A percentile compares a stretch with the other conserved stretches of the same genome.
These are phyloP conservation scores for Acanthosepion lycidas DNA, from an alignment of 2,888 invertebrate genomes.

Conservation along the genomic window DNA sequence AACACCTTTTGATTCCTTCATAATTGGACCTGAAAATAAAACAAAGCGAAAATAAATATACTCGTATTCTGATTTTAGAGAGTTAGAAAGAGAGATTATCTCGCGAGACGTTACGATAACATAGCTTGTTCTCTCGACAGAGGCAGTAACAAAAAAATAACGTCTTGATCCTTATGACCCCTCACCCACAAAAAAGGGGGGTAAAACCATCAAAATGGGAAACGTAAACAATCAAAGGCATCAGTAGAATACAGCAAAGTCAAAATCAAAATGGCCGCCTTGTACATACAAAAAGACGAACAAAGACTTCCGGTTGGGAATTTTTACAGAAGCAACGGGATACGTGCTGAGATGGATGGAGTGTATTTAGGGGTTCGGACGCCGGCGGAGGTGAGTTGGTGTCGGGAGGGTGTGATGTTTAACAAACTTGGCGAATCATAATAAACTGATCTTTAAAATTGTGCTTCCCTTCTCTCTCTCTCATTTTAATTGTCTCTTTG, in stretches of 20 bases:
- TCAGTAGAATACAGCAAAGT: not conserved
- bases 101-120: not conserved
- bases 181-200: not conserved
- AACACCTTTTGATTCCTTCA: not conserved
- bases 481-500: not conserved
- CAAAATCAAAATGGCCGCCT: not conserved
- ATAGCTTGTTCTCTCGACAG: not conserved
- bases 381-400: no score
- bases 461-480: not conserved
- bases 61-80: no score
- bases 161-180: not conserved
- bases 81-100: not conserved
- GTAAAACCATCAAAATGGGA: not conserved
- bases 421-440: not conserved
- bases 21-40: not conserved
- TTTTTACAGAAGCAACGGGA: not conserved
- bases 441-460: not conserved
- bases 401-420: not conserved
- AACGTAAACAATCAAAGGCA: not conserved
- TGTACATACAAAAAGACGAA: not conserved
- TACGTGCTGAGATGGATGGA: not conserved
- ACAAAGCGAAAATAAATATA: not conserved
- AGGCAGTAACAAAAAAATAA: not conserved
- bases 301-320: slow-evolving; percentile 12
- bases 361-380: not conserved